Conservation (phyloP, 2,113 vertebrate species). For the Tricholaema leucomelas region DNA sequence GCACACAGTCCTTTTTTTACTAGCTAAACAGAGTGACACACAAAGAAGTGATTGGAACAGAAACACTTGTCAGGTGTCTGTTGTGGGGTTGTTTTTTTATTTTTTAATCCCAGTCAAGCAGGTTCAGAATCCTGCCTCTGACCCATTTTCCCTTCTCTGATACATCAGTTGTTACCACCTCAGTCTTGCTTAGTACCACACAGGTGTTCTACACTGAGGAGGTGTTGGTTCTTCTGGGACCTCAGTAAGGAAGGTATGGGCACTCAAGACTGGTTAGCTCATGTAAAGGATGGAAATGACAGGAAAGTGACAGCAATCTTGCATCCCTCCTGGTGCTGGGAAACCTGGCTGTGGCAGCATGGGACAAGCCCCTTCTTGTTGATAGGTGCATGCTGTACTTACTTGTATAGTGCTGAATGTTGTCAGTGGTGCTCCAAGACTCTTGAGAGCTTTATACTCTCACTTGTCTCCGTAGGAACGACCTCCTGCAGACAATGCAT, state of each 20-base stretch:
- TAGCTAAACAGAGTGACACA: background rate
- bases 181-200: background rate
- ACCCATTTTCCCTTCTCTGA: background rate
- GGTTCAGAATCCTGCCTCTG: background rate
- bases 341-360: background rate
- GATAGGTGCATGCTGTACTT: background rate
- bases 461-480: background rate
- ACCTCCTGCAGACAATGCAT: background rate
- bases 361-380: rapidly evolving
- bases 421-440: background rate
- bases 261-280: background rate
- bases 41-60: background rate
- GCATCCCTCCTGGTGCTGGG: background rate
- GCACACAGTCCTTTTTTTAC: background rate
- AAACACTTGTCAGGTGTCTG: background rate
- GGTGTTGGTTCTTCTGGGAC: background rate
- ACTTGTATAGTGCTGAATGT: background rate
- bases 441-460: background rate
- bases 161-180: background rate
- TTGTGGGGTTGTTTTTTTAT: background rate
- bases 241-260: rapidly evolving
- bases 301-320: background rate
- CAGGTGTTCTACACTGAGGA: background rate
- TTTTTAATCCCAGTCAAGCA: background rate
- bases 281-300: background rate